These are phyloP conservation scores for Phaenicophaeus curvirostris DNA, from an alignment of 2,797 vertebrate species.

Conservation along the genomic window DNA sequence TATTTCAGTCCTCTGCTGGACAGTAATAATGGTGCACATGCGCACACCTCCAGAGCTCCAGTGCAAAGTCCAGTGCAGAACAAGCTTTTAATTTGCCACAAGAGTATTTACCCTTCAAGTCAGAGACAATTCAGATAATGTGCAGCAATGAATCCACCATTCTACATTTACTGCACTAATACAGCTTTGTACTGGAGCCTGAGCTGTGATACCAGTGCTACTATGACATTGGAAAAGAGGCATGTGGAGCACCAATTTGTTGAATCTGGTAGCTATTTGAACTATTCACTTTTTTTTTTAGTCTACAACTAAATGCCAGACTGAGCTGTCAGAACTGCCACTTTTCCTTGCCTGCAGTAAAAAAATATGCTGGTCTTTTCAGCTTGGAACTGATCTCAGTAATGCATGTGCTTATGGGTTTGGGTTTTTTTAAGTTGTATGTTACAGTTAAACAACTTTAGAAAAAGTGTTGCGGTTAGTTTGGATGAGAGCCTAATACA, in stretches of 20 bases:
- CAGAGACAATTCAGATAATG: neutral
- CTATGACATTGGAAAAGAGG: neutral
- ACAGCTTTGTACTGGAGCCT: neutral
- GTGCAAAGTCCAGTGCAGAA: neutral
- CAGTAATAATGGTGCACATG: neutral
- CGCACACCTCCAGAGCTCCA: neutral
- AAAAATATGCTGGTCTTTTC: neutral
- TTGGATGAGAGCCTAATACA: neutral
- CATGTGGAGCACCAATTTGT: neutral
- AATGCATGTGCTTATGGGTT: neutral
- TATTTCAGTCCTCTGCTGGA: neutral
- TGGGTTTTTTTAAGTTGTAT: neutral
- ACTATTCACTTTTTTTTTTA: neutral
- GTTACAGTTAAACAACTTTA: neutral
- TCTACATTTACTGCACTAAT: neutral
- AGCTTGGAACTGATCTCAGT: neutral
- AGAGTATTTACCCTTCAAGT: neutral
- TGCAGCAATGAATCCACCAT: neutral
- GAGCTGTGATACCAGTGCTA: neutral
- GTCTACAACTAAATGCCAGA: neutral
- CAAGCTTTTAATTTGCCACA: neutral
- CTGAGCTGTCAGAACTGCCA: neutral
- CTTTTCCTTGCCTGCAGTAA: neutral
- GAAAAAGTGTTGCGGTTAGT: neutral
- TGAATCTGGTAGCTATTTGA: neutral